Conservation (phyloP, 2,888 invertebrate species). For the Morinoia aosen region DNA sequence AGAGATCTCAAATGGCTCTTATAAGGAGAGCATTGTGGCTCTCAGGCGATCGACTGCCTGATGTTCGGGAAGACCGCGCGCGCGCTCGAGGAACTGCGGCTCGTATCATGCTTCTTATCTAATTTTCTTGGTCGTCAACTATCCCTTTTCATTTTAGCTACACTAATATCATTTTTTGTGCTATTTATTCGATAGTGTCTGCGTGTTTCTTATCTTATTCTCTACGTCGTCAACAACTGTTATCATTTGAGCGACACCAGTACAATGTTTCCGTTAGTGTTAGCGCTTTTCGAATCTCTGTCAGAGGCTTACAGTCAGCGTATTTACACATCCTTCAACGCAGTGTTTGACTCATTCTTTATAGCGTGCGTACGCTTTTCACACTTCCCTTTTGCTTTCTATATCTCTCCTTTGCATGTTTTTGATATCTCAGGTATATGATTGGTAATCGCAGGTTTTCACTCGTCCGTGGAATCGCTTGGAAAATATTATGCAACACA, state of each 20-base stretch:
- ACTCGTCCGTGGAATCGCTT: no score
- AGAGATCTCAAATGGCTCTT: conserved; percentile 36
- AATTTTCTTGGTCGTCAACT: not conserved
- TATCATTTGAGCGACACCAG: not conserved
- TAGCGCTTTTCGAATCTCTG: not conserved
- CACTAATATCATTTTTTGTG: not conserved
- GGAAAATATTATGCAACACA: no score
- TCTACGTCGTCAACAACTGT: not conserved
- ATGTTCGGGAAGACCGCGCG: not conserved
- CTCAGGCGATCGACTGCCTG: conserved; percentile 43
- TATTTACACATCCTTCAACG: not conserved
- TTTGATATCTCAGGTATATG: not conserved
- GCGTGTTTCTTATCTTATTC: not conserved
- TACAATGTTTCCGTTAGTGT: not conserved
- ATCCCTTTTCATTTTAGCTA: not conserved
- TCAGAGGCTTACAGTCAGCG: not conserved
- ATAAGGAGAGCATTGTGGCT: conserved; percentile 13
- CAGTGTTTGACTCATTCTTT: not conserved
- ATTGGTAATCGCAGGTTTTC: no score
- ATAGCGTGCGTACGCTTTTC: not conserved
- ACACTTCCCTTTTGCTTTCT: not conserved
- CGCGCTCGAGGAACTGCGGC: not conserved
- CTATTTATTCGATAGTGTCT: not conserved
- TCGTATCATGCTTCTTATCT: not conserved
- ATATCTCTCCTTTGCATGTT: not conserved